phyloP scores from a whole-genome alignment of 1,140 invertebrate genomes.

The Zaprionus kolodkinae region DNA sequence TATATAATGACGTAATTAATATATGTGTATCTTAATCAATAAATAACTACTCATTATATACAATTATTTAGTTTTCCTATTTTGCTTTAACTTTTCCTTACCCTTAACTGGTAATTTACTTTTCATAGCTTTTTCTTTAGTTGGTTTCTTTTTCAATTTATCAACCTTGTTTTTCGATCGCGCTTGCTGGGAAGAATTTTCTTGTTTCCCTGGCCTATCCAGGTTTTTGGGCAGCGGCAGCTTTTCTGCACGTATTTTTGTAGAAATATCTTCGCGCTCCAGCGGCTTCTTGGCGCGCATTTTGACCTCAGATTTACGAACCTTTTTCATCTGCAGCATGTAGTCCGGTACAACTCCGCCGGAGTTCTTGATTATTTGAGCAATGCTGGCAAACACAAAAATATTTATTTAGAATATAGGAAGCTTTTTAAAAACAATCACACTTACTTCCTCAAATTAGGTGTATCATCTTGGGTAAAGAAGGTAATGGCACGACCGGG shows the following conservation, averaged over 20 bases:
- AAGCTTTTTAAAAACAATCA: not conserved
- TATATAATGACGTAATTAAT: not conserved
- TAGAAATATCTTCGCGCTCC: slow-evolving; percentile 87
- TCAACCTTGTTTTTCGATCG: not conserved
- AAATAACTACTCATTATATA: not conserved
- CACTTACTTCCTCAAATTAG: slow-evolving; percentile 91
- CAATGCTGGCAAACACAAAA: slow-evolving; percentile 87
- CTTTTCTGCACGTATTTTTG: slow-evolving; percentile 81
- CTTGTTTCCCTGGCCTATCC: not conserved
- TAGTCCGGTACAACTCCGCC: slow-evolving; percentile 96
- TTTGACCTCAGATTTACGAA: slow-evolving; percentile 88
- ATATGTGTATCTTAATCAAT: not conserved
- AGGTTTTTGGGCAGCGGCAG: slow-evolving; percentile 24
- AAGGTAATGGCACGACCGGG: slow-evolving; percentile 96
- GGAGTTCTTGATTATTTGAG: slow-evolving; percentile 93
- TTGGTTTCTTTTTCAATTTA: not conserved
- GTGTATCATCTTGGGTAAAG: slow-evolving; percentile 95
- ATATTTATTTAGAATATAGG: not conserved
- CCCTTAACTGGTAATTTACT: not conserved
- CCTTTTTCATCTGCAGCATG: slow-evolving; percentile 92
- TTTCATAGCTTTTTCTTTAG: slow-evolving; percentile 3
- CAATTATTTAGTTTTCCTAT: not conserved
- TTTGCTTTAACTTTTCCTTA: slow-evolving; percentile 8
- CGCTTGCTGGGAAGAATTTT: not conserved
- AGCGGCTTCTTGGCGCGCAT: slow-evolving; percentile 86